These are phyloP conservation scores for Euplexia lucipara DNA, from an alignment of 2,888 invertebrate genomes.

Conservation along the genomic window DNA sequence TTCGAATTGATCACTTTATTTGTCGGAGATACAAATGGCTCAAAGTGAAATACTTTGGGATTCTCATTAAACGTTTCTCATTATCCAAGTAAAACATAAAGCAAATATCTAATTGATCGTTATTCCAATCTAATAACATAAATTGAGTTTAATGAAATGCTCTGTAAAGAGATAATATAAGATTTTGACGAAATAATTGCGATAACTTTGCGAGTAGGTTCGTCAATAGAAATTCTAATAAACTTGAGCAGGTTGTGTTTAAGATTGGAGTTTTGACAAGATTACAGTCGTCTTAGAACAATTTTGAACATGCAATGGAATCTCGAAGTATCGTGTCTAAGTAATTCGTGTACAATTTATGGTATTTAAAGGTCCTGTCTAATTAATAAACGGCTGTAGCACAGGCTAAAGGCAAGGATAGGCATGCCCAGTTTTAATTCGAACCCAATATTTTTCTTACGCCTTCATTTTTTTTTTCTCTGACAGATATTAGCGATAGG, in stretches of 20 bases:
- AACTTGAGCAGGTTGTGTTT: conserved; percentile 35
- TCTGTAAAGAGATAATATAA: conserved; percentile 46
- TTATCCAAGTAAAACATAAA: conserved; percentile 47
- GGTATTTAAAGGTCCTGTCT: conserved; percentile 19
- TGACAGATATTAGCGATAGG: too few species aligned
- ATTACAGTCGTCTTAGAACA: conserved; percentile 22
- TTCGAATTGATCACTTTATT: conserved; percentile 56
- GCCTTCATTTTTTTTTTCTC: neutral
- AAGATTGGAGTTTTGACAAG: conserved; percentile 48
- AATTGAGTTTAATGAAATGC: conserved; percentile 60
- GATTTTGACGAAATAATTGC: conserved; percentile 57
- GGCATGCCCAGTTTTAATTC: neutral
- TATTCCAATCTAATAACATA: conserved; percentile 58
- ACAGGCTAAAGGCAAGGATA: neutral
- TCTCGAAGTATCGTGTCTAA: conserved; percentile 16
- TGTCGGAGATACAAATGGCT: conserved; percentile 32
- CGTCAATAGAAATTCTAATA: conserved; percentile 54
- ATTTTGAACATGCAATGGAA: conserved; percentile 28
- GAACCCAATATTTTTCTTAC: neutral
- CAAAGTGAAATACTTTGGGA: conserved; percentile 32
- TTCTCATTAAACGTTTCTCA: conserved; percentile 36
- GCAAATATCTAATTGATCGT: conserved; percentile 60
- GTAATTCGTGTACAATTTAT: conserved; percentile 11
- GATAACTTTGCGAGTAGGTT: conserved; percentile 42
- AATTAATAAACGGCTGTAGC: conserved; percentile 12